phyloP scores from a whole-genome alignment of 2,888 invertebrate genomes.

The Ophion obscuratus region DNA sequence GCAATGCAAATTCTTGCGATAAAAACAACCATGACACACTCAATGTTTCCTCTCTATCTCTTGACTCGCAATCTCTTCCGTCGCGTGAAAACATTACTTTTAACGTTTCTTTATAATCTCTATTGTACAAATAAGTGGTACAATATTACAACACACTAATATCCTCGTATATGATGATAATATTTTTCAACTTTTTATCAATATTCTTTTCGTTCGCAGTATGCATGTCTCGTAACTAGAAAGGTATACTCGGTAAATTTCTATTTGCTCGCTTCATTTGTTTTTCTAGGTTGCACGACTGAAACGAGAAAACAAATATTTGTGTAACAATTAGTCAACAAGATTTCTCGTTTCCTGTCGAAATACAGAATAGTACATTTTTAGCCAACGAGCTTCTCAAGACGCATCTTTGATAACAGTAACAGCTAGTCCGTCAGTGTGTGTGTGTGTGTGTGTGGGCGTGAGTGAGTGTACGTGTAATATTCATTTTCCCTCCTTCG shows the following conservation, averaged over 20 bases:
- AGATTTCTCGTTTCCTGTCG: constrained; percentile 17
- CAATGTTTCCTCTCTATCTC: constrained; percentile 63
- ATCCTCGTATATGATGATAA: constrained; percentile 72
- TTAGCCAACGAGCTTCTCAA: constrained; percentile 54
- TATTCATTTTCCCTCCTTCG: constrained; percentile 48
- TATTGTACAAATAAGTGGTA: constrained; percentile 77
- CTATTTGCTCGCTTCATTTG: neutral
- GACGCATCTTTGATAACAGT: constrained; percentile 65
- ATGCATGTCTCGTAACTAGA: constrained; percentile 69
- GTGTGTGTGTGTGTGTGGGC: constrained; percentile 45
- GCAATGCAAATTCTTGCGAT: constrained; percentile 64
- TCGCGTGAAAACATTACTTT: constrained; percentile 68
- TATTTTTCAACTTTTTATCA: constrained; percentile 65
- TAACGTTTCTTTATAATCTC: constrained; percentile 75
- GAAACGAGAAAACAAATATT: constrained; percentile 22
- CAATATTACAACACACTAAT: constrained; percentile 74
- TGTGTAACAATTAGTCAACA: constrained; percentile 26
- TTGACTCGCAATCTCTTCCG: constrained; percentile 14
- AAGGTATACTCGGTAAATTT: constrained; percentile 51
- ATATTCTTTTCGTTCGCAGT: constrained; percentile 57
- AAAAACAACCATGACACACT: constrained; percentile 70
- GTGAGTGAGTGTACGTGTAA: constrained; percentile 24
- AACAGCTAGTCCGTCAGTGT: constrained; percentile 72
- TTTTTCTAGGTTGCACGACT: neutral
- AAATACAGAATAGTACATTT: constrained; percentile 37